Evolutionary conservation across 2,797 vertebrate species (phyloP).

Genomic region (Pagetopsis macropterus): DNA sequence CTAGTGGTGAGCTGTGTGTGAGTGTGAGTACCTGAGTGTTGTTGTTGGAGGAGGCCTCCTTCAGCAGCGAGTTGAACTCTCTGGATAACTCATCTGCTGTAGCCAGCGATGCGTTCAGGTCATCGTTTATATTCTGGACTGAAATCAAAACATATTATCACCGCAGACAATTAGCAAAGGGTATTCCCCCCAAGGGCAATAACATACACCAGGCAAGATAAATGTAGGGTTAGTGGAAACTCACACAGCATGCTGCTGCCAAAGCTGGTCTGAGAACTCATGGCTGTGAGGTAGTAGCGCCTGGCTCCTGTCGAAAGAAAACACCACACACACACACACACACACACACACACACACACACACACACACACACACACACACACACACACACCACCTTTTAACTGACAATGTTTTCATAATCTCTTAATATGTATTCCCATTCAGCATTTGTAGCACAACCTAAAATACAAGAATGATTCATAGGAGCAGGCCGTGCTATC

Average conservation of each 20-base stretch:
- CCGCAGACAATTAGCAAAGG: conserved; percentile 26
- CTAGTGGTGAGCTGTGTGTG: not conserved
- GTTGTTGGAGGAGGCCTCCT: conserved; percentile 67
- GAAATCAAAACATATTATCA: conserved; percentile 48
- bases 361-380: not conserved
- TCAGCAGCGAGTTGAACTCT: conserved; percentile 87
- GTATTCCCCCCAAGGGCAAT: not conserved
- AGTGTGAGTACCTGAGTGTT: conserved; percentile 59
- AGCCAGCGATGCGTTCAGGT: conserved; percentile 89
- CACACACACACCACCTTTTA: not conserved
- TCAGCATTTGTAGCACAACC: not conserved
- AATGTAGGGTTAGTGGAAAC: conserved; percentile 40
- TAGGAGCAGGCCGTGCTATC: not conserved
- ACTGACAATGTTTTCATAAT: not conserved
- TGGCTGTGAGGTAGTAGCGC: conserved; percentile 49
- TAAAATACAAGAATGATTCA: not conserved
- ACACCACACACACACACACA: not conserved
- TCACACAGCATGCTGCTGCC: conserved; percentile 81
- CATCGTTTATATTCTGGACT: conserved; percentile 88
- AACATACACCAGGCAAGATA: conserved; percentile 9
- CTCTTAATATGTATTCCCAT: not conserved
- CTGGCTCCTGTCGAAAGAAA: conserved; percentile 44
- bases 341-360: no score
- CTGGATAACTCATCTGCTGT: conserved; percentile 90
- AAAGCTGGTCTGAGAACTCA: conserved; percentile 72